Evolutionary conservation across 2,888 invertebrate species (phyloP).

Genomic region (Ischnura elegans): DNA sequence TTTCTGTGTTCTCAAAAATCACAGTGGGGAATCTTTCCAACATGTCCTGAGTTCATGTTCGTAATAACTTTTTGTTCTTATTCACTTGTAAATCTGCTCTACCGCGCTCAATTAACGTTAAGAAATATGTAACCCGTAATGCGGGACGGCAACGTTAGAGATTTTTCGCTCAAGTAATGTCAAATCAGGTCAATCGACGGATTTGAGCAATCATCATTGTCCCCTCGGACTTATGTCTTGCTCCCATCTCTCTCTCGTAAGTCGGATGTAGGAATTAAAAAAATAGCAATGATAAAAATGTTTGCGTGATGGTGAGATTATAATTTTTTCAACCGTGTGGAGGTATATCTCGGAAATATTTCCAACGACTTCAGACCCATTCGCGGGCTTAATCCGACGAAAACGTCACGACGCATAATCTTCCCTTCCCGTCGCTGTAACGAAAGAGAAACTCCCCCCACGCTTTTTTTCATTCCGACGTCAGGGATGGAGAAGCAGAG

Average conservation of each 20-base stretch:
- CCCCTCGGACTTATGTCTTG: not conserved
- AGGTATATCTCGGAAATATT: not conserved
- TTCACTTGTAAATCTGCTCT: no score
- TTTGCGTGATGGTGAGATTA: no score
- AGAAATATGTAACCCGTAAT: no score
- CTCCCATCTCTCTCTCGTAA: not conserved
- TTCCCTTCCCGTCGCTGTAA: not conserved
- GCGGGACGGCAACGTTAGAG: no score
- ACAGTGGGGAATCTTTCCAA: no score
- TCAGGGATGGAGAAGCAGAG: not conserved
- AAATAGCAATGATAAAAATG: no score
- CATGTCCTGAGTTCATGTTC: no score
- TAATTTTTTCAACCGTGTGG: not conserved
- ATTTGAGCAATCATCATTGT: not conserved
- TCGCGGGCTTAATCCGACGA: not conserved
- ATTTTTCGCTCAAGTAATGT: not conserved
- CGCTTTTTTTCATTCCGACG: not conserved
- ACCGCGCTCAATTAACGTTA: no score
- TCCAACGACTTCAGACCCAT: not conserved
- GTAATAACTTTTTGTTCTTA: no score
- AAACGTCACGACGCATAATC: not conserved
- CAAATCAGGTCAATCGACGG: not conserved
- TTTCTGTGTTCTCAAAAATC: no score
- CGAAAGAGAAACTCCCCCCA: not conserved
- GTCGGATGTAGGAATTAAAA: no score